Base-by-base conservation (phyloP, 1,140 invertebrate genomes). In the Heliconius eleuchia region DNA sequence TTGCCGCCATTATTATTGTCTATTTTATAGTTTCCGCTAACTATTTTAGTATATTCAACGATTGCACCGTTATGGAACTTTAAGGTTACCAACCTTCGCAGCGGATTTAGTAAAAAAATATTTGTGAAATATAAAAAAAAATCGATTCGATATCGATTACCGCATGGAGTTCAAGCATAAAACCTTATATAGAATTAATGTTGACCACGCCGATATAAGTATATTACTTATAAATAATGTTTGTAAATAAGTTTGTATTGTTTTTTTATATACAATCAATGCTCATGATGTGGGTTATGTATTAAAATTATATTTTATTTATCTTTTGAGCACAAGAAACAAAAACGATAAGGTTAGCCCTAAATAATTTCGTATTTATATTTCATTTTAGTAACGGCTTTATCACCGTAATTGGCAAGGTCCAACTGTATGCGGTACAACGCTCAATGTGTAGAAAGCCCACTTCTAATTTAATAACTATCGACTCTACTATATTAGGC, bases 331-430 rank as follows among this genome's bases (percentile, higher is more conserved):
- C 13, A 16, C 60, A 30, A 30, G 13, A 27, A 60, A 66, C 13
- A 13, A 66, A 66, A 66, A 66, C 3, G 3, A 66, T 30, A 66
- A 66, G 18, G 27, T 18, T 66, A 30, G 11, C 23, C 71, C 73
- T 71, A 46, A 39, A 76, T 37, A 23, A 70, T 11, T 66, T 30
- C 13, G 52, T 70, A 71, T 66, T 66, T 1, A 30, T 27, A 16
- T 11, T 66, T 71, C 81, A 88, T 89, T 86, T 84, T 90, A 78
- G 87, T 92, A 93, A 92, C 92, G 91, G 92, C 86, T 82, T 79
- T 82, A 77, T 46, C 78, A 76, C 87, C 82, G 84, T 88, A 76
- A 85, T 78, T 85, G 85, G 76, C 80, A 85, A 84, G 87, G 87
- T 88, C 89, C 84, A 87, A 84, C 78, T 84, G 76, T 83, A 84